These are phyloP conservation scores for Megalurothrips usitatus DNA, from an alignment of 2,888 invertebrate species.

Conservation along the genomic window DNA sequence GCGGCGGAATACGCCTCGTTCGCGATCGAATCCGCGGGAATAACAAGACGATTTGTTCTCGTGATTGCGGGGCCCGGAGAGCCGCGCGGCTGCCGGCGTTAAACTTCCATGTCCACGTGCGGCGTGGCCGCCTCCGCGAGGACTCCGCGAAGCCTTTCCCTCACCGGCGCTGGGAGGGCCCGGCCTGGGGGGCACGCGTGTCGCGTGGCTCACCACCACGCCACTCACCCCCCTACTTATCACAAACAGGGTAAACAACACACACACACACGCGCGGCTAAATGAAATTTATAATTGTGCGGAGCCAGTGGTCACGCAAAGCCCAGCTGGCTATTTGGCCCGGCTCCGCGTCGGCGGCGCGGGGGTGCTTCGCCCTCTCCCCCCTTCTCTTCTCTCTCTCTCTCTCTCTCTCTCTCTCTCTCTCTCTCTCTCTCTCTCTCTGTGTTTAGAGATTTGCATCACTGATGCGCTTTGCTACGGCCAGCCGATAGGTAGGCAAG, in stretches of 20 bases:
- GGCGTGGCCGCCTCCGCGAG: no score
- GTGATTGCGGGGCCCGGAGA: no score
- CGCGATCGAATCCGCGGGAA: no score
- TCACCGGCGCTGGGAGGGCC: no score
- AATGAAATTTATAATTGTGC: constrained; percentile 25
- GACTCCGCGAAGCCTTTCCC: no score
- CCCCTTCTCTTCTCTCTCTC: background rate
- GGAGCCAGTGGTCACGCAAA: background rate
- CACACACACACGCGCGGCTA: background rate
- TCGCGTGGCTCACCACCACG: background rate
- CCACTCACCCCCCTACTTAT: background rate
- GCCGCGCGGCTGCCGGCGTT: no score
- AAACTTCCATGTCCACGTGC: no score
- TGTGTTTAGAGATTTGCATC: constrained; percentile 25
- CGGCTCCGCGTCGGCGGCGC: background rate
- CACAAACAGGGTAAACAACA: background rate
- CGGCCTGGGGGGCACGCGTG: no score
- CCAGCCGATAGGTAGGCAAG: constrained; percentile 13
- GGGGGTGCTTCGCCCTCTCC: background rate
- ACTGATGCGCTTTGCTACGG: background rate
- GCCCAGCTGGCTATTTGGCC: background rate
- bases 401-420: background rate
- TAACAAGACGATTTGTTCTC: no score
- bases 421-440: background rate
- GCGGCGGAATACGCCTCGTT: no score